Percentiles rank a stretch among this genome's conserved stretches.
Evolutionary conservation across 2,888 invertebrate species (phyloP).

Genomic region (Aphrophora alni): DNA sequence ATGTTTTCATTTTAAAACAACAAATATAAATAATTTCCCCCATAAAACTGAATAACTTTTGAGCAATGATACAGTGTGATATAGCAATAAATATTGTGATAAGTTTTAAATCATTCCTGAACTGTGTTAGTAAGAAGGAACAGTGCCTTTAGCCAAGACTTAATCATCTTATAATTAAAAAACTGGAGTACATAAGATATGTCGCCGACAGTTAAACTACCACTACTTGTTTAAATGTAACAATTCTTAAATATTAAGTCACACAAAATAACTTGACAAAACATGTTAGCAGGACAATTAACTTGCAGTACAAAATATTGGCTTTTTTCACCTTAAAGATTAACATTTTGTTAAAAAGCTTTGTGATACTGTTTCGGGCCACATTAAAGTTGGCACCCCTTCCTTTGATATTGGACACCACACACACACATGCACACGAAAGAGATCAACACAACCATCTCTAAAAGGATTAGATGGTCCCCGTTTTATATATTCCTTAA

Average conservation of each 20-base stretch:
- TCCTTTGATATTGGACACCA: conserved; percentile 9
- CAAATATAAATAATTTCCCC: too few relatives aligned
- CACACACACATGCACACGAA: conserved; percentile 34
- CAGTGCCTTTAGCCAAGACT: not conserved
- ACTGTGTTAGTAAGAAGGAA: not conserved
- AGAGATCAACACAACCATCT: conserved; percentile 26
- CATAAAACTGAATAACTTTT: not conserved
- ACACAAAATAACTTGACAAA: conserved; percentile 47
- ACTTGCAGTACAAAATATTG: conserved; percentile 43
- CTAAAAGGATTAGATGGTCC: conserved; percentile 37
- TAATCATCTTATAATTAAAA: not conserved
- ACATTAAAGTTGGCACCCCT: conserved; percentile 14
- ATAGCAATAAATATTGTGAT: not conserved
- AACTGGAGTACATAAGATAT: conserved; percentile 27
- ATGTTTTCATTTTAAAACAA: not conserved
- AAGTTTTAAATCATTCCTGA: not conserved
- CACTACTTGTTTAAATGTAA: conserved; percentile 36
- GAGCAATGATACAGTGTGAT: not conserved
- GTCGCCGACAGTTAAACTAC: conserved; percentile 34
- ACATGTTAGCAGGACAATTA: conserved; percentile 37
- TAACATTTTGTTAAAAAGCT: conserved; percentile 38
- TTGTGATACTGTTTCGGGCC: conserved; percentile 26
- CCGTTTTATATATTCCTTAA: conserved; percentile 35
- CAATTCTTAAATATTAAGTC: conserved; percentile 42
- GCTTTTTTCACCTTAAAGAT: conserved; percentile 36